Evolutionary conservation across 2,113 vertebrate species (phyloP).

Genomic region (Puffinus mauretanicus): DNA sequence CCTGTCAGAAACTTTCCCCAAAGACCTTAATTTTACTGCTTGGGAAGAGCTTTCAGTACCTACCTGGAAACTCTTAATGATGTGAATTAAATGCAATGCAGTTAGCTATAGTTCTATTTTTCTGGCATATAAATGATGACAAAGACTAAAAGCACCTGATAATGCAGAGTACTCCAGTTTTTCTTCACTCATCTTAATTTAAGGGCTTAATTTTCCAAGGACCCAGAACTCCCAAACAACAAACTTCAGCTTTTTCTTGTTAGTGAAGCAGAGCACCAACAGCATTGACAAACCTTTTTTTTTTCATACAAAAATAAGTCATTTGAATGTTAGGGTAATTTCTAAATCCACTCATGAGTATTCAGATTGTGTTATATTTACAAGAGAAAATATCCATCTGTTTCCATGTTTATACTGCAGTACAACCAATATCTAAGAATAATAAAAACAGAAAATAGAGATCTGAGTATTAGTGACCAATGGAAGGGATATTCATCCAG

Average conservation of each 20-base stretch:
- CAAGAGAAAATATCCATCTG: background rate
- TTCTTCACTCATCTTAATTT: background rate
- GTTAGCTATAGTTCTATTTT: background rate
- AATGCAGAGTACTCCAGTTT: background rate
- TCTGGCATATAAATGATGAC: background rate
- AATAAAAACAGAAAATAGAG: background rate
- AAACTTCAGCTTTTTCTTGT: background rate
- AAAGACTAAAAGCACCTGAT: background rate
- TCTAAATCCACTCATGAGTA: background rate
- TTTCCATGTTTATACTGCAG: background rate
- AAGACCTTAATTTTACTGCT: background rate
- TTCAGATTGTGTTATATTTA: background rate
- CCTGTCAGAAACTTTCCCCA: background rate
- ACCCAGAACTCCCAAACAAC: background rate
- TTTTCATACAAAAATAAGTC: background rate
- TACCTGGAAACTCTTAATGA: background rate
- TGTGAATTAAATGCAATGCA: background rate
- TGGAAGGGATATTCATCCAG: background rate
- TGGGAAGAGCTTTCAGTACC: background rate
- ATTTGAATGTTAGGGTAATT: background rate
- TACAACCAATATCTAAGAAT: background rate
- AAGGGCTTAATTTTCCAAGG: background rate
- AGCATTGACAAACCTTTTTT: background rate
- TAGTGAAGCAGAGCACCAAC: background rate
- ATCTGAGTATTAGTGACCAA: background rate